phyloP scores from a whole-genome alignment of 2,113 vertebrate genomes.

The Dasypus novemcinctus region DNA sequence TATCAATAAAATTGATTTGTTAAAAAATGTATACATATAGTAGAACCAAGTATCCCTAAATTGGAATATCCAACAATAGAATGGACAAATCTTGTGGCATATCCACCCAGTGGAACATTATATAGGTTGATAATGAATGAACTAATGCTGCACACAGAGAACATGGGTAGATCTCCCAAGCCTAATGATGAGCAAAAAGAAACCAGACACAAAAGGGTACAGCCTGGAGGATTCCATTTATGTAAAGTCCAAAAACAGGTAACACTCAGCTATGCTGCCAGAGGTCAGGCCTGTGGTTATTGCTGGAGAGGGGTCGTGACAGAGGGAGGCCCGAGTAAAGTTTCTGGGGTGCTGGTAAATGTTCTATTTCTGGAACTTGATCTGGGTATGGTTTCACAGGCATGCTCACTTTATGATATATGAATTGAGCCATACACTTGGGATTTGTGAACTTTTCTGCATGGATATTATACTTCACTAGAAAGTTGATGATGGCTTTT shows the following conservation, averaged over 20 bases:
- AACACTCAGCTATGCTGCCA: neutral
- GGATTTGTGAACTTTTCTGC: too few species aligned
- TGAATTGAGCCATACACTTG: neutral
- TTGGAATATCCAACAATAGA: neutral
- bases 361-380: neutral
- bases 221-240: neutral
- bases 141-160: neutral
- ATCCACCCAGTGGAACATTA: neutral
- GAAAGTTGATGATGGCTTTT: too few species aligned
- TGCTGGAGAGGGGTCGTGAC: neutral
- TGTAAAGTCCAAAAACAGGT: neutral
- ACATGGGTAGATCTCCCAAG: neutral
- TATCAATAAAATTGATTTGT: too few species aligned
- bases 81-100: neutral
- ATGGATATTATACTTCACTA: too few species aligned
- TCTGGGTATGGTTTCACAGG: neutral
- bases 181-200: neutral
- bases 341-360: neutral
- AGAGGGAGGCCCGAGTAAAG: neutral
- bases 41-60: neutral
- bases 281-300: neutral
- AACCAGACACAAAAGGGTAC: neutral
- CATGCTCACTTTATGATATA: neutral
- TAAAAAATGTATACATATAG: neutral
- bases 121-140: neutral